Conservation (phyloP, 2,888 invertebrate species). For the Amiota minor region DNA sequence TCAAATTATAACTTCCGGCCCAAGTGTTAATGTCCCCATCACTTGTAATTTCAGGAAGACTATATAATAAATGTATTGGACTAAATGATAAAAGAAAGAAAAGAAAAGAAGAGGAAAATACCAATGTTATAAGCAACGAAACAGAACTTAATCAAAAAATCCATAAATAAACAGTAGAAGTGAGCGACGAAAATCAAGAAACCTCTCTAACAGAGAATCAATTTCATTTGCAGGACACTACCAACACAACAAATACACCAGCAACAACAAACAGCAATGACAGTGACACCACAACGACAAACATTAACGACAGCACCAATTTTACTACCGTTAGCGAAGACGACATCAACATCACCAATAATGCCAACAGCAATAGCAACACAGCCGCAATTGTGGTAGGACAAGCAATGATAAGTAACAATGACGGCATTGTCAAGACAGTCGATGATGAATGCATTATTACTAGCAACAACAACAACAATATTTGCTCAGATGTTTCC, state of each 20-base stretch:
- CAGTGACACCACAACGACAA: constrained; percentile 37
- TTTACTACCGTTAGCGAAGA: constrained; percentile 20
- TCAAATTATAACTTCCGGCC: no score
- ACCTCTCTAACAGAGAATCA: constrained; percentile 48
- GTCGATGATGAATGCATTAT: constrained; percentile 31
- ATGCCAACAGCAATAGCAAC: constrained; percentile 36
- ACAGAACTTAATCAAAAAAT: not conserved
- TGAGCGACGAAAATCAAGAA: not conserved
- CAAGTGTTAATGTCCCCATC: no score
- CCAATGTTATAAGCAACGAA: not conserved
- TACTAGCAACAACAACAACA: constrained; percentile 31
- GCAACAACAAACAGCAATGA: constrained; percentile 34
- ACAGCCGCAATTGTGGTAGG: constrained; percentile 44
- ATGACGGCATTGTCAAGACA: constrained; percentile 8
- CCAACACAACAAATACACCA: constrained; percentile 40
- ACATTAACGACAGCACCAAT: constrained; percentile 43
- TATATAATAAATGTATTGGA: constrained; percentile 1
- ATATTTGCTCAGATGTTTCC: constrained; percentile 44
- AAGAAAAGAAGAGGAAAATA: not conserved
- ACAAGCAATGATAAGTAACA: constrained; percentile 38
- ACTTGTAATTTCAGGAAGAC: constrained; percentile 15
- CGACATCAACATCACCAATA: constrained; percentile 31
- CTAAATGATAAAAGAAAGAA: not conserved
- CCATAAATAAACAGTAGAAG: not conserved
- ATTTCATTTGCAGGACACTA: constrained; percentile 61